A percentile compares a stretch with the other conserved stretches of the same genome.
phyloP scores from a whole-genome alignment of 2,888 invertebrate species.

The Synanthedon tipuliformis region DNA sequence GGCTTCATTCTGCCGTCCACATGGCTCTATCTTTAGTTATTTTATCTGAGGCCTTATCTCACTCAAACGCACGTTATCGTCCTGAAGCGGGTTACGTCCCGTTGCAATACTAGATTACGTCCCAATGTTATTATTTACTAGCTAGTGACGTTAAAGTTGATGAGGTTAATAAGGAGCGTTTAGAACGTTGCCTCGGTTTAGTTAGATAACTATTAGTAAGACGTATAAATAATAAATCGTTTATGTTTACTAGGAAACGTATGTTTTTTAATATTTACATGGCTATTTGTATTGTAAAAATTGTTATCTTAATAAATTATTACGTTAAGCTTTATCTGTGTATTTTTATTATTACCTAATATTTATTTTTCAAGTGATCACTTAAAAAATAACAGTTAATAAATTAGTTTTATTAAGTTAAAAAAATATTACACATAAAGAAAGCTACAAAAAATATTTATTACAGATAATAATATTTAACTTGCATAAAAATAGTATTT shows the following conservation, averaged over 20 bases:
- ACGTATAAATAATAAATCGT: slow-evolving; percentile 28
- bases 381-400: too few relatives aligned
- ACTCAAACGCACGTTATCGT: slow-evolving; percentile 35
- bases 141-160: slow-evolving; percentile 39
- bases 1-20: too few relatives aligned
- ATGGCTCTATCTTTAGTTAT: too few relatives aligned
- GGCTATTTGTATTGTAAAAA: slow-evolving; percentile 52
- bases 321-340: slow-evolving; percentile 42
- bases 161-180: slow-evolving; percentile 58
- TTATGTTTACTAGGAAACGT: slow-evolving; percentile 49
- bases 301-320: slow-evolving; percentile 65
- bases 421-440: too few relatives aligned
- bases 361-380: neutral
- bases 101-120: slow-evolving; percentile 69
- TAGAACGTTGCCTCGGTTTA: slow-evolving; percentile 54
- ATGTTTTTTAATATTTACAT: slow-evolving; percentile 66
- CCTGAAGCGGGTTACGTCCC: slow-evolving; percentile 47
- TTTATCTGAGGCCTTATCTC: neutral
- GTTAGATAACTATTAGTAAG: slow-evolving; percentile 20
- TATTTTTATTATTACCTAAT: neutral
- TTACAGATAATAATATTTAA: too few relatives aligned
- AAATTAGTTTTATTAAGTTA: too few relatives aligned
- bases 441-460: too few relatives aligned
- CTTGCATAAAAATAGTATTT: too few relatives aligned
- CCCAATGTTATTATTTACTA: slow-evolving; percentile 40